Percentiles rank a stretch among this genome's conserved stretches.
These are phyloP conservation scores for Nibea coibor DNA, from an alignment of 2,113 vertebrate species.

Conservation along the genomic window DNA sequence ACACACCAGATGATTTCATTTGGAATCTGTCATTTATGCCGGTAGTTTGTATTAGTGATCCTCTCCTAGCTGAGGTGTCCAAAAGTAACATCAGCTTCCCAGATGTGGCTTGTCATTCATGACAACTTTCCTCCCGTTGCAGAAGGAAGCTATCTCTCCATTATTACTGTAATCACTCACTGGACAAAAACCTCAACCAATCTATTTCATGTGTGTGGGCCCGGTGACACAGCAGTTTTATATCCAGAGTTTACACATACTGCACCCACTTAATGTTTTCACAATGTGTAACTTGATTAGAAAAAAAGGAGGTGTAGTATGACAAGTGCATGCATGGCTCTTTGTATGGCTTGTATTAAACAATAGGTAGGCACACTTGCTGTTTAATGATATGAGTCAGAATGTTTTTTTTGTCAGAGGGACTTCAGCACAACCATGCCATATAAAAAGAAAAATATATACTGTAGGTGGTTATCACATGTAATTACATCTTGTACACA, in stretches of 20 bases:
- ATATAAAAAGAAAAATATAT: background rate
- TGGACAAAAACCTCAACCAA: slow-evolving; percentile 8
- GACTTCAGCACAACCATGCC: slow-evolving; percentile 25
- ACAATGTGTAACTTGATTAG: slow-evolving; percentile 7
- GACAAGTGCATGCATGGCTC: slow-evolving; percentile 5
- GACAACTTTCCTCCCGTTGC: slow-evolving; percentile 36
- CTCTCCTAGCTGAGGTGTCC: background rate
- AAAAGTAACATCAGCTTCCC: slow-evolving; percentile 53
- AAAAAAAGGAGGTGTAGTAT: slow-evolving; percentile 20
- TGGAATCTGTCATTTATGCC: background rate
- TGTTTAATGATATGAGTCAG: slow-evolving; percentile 48
- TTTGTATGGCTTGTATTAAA: slow-evolving; percentile 40
- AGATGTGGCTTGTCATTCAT: slow-evolving; percentile 39
- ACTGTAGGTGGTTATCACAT: slow-evolving; percentile 8
- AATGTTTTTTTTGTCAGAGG: slow-evolving; percentile 22
- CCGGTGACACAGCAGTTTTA: slow-evolving; percentile 55
- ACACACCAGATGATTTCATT: background rate
- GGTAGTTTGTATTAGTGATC: background rate
- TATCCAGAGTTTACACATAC: slow-evolving; percentile 35
- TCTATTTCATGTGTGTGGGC: slow-evolving; percentile 35
- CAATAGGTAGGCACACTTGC: background rate
- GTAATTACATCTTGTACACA: background rate
- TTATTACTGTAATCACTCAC: slow-evolving; percentile 60
- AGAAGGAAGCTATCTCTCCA: slow-evolving; percentile 43
- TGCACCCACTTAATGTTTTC: slow-evolving; percentile 57